Evolutionary conservation across 2,113 vertebrate genomes (phyloP).

Genomic region (Oncorhynchus keta): DNA sequence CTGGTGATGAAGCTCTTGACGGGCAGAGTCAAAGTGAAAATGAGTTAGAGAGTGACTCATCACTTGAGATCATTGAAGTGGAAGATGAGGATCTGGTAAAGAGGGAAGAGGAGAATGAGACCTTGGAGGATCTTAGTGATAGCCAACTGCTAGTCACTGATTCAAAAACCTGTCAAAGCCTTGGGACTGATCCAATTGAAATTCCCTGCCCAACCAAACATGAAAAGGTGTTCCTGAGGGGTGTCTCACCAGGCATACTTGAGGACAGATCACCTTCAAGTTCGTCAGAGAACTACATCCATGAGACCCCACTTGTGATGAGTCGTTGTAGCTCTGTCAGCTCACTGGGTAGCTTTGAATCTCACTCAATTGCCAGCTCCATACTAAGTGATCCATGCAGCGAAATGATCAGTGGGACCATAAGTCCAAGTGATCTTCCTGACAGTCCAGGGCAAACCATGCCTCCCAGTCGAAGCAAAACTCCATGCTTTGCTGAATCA

Average conservation of each 20-base stretch:
- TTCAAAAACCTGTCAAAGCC: slow-evolving; percentile 67
- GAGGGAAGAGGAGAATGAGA: slow-evolving; percentile 69
- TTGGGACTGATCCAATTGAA: slow-evolving; percentile 72
- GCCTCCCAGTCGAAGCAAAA: slow-evolving; percentile 97
- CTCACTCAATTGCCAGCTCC: slow-evolving; percentile 95
- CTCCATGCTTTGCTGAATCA: slow-evolving; percentile 81
- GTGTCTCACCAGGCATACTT: slow-evolving; percentile 68
- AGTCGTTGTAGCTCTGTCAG: slow-evolving; percentile 97
- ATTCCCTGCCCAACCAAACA: slow-evolving; percentile 73
- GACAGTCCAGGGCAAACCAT: slow-evolving; percentile 98
- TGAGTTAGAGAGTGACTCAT: slow-evolving; percentile 82
- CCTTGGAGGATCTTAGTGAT: slow-evolving; percentile 73
- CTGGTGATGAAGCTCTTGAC: slow-evolving; percentile 82
- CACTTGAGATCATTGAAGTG: slow-evolving; percentile 90
- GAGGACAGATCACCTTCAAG: slow-evolving; percentile 92
- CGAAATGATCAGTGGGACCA: slow-evolving; percentile 92
- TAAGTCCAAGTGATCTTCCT: slow-evolving; percentile 95
- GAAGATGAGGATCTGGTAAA: slow-evolving; percentile 73
- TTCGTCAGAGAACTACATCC: slow-evolving; percentile 94
- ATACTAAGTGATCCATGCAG: slow-evolving; percentile 96
- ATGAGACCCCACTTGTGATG: slow-evolving; percentile 94
- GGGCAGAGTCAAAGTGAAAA: slow-evolving; percentile 81
- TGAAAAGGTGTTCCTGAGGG: slow-evolving; percentile 75
- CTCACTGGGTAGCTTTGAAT: slow-evolving; percentile 94
- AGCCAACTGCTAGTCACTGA: slow-evolving; percentile 74